Evolutionary conservation across 1,140 invertebrate species (phyloP).

Genomic region (Sipha flava): DNA sequence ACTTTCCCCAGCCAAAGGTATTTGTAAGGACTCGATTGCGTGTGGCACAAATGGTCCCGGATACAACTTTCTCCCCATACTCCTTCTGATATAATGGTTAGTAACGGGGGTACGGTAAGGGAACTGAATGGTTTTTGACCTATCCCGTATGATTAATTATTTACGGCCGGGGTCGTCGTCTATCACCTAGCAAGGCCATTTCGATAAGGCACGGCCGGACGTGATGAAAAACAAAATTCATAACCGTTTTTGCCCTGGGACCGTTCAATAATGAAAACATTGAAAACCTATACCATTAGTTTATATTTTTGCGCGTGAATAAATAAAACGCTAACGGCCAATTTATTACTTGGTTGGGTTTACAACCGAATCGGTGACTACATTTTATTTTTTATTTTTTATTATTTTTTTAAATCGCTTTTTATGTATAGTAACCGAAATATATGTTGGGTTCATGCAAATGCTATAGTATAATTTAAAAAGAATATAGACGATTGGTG

Average conservation of each 20-base stretch:
- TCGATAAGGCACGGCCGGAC: neutral
- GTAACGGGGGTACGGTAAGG: neutral
- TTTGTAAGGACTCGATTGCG: neutral
- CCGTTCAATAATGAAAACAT: neutral
- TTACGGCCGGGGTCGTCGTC: neutral
- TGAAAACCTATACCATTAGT: neutral
- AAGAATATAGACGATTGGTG: neutral
- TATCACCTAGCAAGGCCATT: neutral
- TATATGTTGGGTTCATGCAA: neutral
- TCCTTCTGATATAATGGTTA: neutral
- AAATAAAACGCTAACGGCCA: neutral
- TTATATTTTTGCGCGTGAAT: neutral
- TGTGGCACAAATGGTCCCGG: neutral
- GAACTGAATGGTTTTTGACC: neutral
- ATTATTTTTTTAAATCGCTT: neutral
- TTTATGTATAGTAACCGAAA: neutral
- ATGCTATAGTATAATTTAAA: neutral
- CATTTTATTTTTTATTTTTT: no score
- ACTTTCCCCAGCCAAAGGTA: neutral
- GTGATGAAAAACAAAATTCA: constrained; percentile 3
- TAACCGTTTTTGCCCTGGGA: neutral
- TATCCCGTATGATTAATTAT: neutral
- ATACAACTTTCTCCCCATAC: neutral
- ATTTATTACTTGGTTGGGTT: constrained; percentile 4
- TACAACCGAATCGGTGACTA: neutral